Percentiles rank a stretch among this genome's conserved stretches.
These are phyloP conservation scores for Yponomeuta malinellus DNA, from an alignment of 2,888 invertebrate genomes.

Conservation along the genomic window DNA sequence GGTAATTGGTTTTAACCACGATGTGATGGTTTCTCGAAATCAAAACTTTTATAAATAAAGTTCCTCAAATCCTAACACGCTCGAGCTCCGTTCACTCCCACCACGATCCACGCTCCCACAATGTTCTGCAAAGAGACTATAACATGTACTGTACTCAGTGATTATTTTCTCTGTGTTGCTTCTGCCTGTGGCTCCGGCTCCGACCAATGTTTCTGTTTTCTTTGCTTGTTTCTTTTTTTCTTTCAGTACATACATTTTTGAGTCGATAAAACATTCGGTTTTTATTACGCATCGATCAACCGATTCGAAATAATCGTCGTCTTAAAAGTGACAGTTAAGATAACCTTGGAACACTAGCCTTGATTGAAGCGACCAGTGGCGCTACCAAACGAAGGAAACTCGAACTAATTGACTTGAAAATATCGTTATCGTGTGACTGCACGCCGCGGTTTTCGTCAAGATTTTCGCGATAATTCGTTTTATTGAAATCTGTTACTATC, in stretches of 20 bases:
- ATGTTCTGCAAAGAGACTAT: too few species aligned
- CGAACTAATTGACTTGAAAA: slow-evolving; percentile 8
- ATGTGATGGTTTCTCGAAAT: too few species aligned
- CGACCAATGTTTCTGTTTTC: too few species aligned
- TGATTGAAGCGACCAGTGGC: neutral
- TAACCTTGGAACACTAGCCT: neutral
- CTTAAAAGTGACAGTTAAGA: neutral
- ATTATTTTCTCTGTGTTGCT: too few species aligned
- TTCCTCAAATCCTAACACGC: too few species aligned
- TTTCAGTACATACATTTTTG: neutral
- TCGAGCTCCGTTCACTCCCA: too few species aligned
- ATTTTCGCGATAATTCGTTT: slow-evolving; percentile 1
- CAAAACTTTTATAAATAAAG: too few species aligned
- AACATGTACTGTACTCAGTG: too few species aligned
- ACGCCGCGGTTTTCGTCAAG: slow-evolving; percentile 4
- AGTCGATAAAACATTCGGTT: neutral
- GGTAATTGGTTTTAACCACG: neutral
- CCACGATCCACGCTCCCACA: too few species aligned
- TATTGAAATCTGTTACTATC: neutral
- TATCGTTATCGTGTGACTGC: neutral
- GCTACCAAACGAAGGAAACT: slow-evolving; percentile 6
- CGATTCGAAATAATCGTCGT: neutral
- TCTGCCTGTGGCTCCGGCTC: too few species aligned
- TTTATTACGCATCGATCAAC: neutral
- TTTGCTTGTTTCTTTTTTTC: neutral